Evolutionary conservation across 1,140 invertebrate genomes (phyloP).

Genomic region (Caerostris darwini): DNA sequence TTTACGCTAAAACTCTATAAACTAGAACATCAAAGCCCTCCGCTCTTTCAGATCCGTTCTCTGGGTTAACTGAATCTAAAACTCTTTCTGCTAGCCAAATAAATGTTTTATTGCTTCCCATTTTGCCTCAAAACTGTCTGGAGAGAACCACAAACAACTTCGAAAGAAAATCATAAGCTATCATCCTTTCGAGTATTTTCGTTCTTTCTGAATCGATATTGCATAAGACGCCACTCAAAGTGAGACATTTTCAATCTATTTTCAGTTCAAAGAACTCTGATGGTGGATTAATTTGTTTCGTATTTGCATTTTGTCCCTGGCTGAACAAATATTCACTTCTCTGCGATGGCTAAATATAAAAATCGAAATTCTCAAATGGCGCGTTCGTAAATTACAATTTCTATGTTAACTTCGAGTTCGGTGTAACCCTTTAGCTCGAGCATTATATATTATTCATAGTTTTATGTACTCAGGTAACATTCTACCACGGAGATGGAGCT

Average conservation of each 20-base stretch:
- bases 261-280: neutral
- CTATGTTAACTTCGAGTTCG: neutral
- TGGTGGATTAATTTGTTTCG: neutral
- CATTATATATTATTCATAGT: constrained; percentile 30
- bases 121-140: neutral
- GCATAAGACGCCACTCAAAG: neutral
- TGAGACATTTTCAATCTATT: neutral
- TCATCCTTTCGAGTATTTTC: neutral
- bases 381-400: neutral
- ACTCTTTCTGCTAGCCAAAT: neutral
- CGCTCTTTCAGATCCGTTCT: neutral
- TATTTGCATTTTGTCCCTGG: neutral
- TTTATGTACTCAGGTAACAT: constrained; percentile 50
- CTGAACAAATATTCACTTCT: neutral
- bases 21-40: neutral
- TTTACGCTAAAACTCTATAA: neutral
- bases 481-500: neutral
- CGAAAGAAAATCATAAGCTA: neutral
- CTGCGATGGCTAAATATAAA: neutral
- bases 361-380: neutral
- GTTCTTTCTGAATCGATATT: neutral
- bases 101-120: neutral
- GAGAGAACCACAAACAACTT: neutral
- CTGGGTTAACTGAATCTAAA: neutral
- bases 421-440: neutral